Evolutionary conservation across 2,888 invertebrate genomes (phyloP), one percentile per base, ranked within the genome.

Genomic region (Formica aserva): DNA sequence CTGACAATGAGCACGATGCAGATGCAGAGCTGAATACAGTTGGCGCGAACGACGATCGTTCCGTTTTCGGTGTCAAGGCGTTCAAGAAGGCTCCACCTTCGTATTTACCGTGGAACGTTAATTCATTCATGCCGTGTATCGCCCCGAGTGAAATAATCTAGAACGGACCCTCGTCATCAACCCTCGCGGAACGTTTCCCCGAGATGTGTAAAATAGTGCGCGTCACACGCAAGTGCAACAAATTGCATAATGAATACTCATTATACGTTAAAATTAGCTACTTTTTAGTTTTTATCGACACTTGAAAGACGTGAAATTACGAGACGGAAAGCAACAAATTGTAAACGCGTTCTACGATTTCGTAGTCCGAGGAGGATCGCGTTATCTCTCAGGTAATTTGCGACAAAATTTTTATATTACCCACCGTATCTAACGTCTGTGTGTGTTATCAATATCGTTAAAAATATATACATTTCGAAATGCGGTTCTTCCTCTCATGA

Each of bases 61-160:
- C 52, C 65, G 77, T 85, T 89, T 91, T 91, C 86, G 88, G 84
- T 88, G 91, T 90, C 91, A 91, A 89, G 91, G 91, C 85, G 77
- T 86, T 83, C 88, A 75, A 88, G 87, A 80, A 86, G 71, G 69
- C 65, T 22, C n/a, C 32, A 75, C 83, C 88, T 86, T 88, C 88
- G 75, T 71, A 85, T 86, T 62, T 83, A 29, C 78, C 72, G 45
- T 22, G 85, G 83, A 84, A 85, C 78, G 72, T 89, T 89, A 89
- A 89, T 89, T 86, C 89, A 89, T 89, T 89, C 89, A 81, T 88
- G 22, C 62, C 83, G 77, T 85, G 80, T 74, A 67, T 69, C 63
- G 57, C 63, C 67, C 48, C 69, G 41, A 82, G 84, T 84, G 83
- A 69, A 85, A 89, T 84, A 86, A 89, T 83, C 85, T 76, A 81